A percentile compares a stretch with the other conserved stretches of the same genome.
Evolutionary conservation across 2,888 invertebrate species (phyloP).

Genomic region (Cosmia trapezina): DNA sequence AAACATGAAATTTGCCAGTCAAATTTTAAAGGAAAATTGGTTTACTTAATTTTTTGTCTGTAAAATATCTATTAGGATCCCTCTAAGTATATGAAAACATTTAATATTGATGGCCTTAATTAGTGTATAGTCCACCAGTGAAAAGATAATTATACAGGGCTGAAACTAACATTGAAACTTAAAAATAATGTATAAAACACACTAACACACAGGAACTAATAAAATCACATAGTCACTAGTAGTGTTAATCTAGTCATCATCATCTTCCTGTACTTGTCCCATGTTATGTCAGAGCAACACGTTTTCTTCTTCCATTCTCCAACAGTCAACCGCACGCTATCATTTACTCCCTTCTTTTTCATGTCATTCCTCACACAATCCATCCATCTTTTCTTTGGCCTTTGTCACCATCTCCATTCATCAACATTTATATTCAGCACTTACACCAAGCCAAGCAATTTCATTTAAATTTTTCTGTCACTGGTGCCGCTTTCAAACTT

Average conservation of each 20-base stretch:
- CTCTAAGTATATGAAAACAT: background rate
- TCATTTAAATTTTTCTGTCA: background rate
- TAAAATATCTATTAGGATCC: background rate
- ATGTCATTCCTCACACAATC: too few species aligned
- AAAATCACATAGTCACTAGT: too few species aligned
- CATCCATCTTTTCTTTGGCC: too few species aligned
- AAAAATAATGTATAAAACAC: too few species aligned
- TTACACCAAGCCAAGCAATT: too few species aligned
- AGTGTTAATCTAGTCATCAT: background rate
- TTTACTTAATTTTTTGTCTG: background rate
- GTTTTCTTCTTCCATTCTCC: too few species aligned
- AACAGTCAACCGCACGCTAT: too few species aligned
- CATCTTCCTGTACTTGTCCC: background rate
- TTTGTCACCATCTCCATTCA: too few species aligned
- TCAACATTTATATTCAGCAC: too few species aligned
- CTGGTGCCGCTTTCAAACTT: background rate
- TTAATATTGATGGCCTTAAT: background rate
- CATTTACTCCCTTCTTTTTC: too few species aligned
- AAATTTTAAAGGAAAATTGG: background rate
- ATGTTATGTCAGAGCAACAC: too few species aligned
- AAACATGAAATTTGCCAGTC: background rate
- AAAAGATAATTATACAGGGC: background rate
- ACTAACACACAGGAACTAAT: too few species aligned
- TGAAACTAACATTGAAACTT: background rate
- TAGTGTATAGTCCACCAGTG: background rate